Percentiles rank a stretch among this genome's conserved stretches.
phyloP scores from a whole-genome alignment of 2,113 vertebrate species.

The Strix aluco region DNA sequence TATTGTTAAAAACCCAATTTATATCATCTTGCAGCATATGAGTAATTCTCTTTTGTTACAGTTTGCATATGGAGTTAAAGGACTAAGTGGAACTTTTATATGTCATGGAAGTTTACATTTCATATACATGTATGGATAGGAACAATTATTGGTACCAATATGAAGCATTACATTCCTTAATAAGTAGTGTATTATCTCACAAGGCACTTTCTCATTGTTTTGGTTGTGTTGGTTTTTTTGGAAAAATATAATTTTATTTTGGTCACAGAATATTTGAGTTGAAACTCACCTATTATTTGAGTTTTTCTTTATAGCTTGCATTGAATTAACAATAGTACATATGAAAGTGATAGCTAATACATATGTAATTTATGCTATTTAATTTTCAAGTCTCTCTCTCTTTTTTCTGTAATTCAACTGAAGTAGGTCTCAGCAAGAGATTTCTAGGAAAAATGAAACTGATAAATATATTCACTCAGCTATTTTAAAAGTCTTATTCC shows the following conservation, averaged over 20 bases:
- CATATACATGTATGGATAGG: neutral
- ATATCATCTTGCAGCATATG: neutral
- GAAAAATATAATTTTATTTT: neutral
- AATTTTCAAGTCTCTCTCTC: neutral
- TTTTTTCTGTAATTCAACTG: neutral
- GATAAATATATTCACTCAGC: neutral
- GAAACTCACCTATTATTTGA: neutral
- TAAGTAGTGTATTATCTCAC: neutral
- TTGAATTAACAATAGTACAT: neutral
- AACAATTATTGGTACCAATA: neutral
- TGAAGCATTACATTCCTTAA: neutral
- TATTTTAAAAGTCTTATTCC: neutral
- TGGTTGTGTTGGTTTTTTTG: neutral
- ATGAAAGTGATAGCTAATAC: neutral
- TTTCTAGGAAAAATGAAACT: neutral
- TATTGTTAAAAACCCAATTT: neutral
- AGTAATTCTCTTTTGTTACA: conserved; percentile 22
- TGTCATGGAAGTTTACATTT: neutral
- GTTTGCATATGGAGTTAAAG: neutral
- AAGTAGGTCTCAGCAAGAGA: neutral
- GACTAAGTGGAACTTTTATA: neutral
- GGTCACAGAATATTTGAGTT: neutral
- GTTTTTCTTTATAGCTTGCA: neutral
- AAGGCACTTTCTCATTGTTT: neutral
- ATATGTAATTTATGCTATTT: neutral